Conservation (phyloP, 2,888 invertebrate genomes). For the Pycnomerus fuliginosus region DNA sequence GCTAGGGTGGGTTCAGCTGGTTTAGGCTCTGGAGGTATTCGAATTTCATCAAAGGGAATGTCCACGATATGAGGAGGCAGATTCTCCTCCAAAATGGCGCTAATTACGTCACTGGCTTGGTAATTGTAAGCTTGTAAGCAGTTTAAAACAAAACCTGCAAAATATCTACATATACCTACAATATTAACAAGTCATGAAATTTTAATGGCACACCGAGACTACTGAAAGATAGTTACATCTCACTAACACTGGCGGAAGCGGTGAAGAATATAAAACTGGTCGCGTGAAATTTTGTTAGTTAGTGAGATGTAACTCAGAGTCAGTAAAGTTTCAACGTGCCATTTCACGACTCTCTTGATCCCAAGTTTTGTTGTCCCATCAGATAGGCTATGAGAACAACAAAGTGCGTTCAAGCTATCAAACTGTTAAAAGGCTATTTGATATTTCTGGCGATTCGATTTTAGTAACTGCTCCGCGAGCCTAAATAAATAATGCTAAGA, state of each 20-base stretch:
- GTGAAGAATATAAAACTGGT: not conserved
- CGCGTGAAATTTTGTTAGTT: no score
- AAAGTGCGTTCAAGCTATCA: no score
- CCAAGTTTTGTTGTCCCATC: no score
- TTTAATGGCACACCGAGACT: not conserved
- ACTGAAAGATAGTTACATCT: not conserved
- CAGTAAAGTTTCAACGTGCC: no score
- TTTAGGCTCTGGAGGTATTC: constrained; percentile 63
- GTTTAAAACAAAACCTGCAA: constrained; percentile 61
- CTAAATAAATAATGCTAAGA: no score
- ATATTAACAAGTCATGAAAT: not conserved
- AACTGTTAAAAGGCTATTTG: no score
- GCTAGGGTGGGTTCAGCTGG: constrained; percentile 41
- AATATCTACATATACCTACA: not conserved
- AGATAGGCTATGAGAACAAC: no score
- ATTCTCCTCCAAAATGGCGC: constrained; percentile 77
- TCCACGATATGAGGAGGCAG: constrained; percentile 56
- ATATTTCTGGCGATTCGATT: no score
- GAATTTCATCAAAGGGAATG: constrained; percentile 45
- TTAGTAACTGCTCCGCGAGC: no score
- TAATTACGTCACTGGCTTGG: constrained; percentile 74
- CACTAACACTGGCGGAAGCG: not conserved
- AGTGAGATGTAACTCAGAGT: no score
- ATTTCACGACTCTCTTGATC: no score
- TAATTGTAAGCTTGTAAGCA: constrained; percentile 77